phyloP scores from a whole-genome alignment of 2,888 invertebrate species.

The Linnaemya tessellans region DNA sequence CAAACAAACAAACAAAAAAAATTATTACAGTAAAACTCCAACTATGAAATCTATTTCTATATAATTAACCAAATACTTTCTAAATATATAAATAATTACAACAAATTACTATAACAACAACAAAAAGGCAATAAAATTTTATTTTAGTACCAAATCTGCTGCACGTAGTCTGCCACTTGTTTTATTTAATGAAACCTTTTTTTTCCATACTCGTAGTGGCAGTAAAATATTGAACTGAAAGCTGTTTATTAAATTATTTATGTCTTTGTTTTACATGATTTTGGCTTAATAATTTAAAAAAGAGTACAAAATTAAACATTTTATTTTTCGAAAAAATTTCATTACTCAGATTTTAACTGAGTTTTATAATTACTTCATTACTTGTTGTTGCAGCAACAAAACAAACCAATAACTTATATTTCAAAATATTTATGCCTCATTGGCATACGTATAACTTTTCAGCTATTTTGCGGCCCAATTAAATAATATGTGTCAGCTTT shows the following conservation, averaged over 20 bases:
- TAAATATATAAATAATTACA: neutral
- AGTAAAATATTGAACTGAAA: neutral
- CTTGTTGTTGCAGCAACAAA: no score
- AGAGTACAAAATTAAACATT: no score
- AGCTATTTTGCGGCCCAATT: no score
- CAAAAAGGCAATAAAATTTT: slow-evolving; percentile 7
- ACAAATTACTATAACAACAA: neutral
- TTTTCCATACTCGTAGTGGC: neutral
- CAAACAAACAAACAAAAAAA: neutral
- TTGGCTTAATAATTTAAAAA: no score
- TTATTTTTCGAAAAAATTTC: no score
- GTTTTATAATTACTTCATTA: no score
- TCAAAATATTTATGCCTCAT: no score
- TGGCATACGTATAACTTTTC: no score
- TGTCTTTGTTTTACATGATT: neutral
- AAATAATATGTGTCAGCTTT: no score
- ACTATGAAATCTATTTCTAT: neutral
- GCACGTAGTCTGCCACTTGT: slow-evolving; percentile 18
- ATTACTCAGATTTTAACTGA: no score
- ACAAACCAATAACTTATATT: no score
- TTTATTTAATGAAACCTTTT: neutral
- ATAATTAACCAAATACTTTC: neutral
- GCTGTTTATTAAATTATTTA: neutral
- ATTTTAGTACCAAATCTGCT: neutral
- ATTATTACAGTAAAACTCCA: neutral